These are phyloP conservation scores for Netelia virgata DNA, from an alignment of 2,888 invertebrate genomes.

Conservation along the genomic window DNA sequence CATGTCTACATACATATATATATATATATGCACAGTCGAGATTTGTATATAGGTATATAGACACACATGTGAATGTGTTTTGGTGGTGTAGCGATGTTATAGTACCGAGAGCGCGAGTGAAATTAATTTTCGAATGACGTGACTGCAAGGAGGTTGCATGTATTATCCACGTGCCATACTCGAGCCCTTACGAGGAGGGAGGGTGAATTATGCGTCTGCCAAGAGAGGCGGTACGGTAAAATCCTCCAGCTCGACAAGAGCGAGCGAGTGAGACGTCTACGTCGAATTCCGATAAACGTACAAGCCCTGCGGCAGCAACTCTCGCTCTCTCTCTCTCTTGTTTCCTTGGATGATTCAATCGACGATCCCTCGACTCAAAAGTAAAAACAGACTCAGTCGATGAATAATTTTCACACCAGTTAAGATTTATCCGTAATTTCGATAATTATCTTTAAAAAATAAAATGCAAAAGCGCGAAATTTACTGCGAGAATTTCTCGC, in stretches of 20 bases:
- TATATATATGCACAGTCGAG: constrained; percentile 12
- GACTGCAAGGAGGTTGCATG: constrained; percentile 81
- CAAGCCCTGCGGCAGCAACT: constrained; percentile 31
- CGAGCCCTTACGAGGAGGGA: constrained; percentile 44
- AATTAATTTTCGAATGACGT: constrained; percentile 82
- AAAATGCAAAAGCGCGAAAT: no score
- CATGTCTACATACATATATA: not conserved
- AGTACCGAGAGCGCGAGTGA: constrained; percentile 69
- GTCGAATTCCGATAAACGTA: constrained; percentile 70
- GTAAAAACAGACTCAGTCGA: no score
- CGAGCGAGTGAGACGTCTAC: constrained; percentile 65
- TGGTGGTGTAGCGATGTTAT: constrained; percentile 30
- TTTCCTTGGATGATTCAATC: constrained; percentile 30
- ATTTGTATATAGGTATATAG: not conserved
- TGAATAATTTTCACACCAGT: constrained; percentile 32
- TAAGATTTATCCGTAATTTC: constrained; percentile 4
- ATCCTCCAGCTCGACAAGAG: constrained; percentile 18
- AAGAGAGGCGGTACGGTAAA: constrained; percentile 63
- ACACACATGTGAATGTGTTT: not conserved
- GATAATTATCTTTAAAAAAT: not conserved
- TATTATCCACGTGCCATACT: constrained; percentile 74
- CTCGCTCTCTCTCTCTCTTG: not conserved
- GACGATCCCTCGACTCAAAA: not conserved
- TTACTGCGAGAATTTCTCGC: not conserved
- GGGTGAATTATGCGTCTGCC: constrained; percentile 76